Evolutionary conservation across 2,797 vertebrate species (phyloP), one percentile per base, ranked within the genome.

Genomic region (Poeciliopsis paucimaculata): DNA sequence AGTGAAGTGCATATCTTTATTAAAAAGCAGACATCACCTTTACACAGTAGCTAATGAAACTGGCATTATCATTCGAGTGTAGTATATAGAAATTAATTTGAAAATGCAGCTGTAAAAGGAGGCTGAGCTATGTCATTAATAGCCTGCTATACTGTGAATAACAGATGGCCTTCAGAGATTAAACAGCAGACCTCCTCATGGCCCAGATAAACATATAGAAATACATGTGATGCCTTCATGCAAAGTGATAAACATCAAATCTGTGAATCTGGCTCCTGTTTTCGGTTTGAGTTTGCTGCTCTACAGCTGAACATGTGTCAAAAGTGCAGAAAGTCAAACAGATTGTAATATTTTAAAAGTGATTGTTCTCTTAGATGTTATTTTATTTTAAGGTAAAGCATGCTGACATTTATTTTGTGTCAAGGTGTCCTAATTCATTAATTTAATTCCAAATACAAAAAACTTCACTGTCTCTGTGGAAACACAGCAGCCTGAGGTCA

Each of bases 161-260:
- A 83, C 92, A 93, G 91, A 91, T 92, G 91, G 88, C 53, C 4
- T 1, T 0, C 74, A 84, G 78, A 77, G 90, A 91, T 94, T 93
- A 92, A 85, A 86, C 84, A 70, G 77, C 75, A 87, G 87, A 91
- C 89, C 82, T 84, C 47, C 51, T 84, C 45, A 28, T 43, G 36
- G 55, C 66, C 84, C 71, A 76, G 64, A 81, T 77, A 31, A 80
- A 84, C 70, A 31, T 79, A 77, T 70, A 76, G 28, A 77, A 79
- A 80, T 75, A 77, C 78, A 1, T 53, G 26, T 49, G 26, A 36
- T 83, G 72, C 28, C 28, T 43, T n/a, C 36, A 3, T 68, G 12
- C 26, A 80, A 60, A 86, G 82, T 77, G 51, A 70, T 28, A 28
- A n/a, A n/a, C n/a, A 16, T 71, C 41, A 71, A n/a, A 43, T 11